These are phyloP conservation scores for Phaedon cochleariae DNA, from an alignment of 2,888 invertebrate genomes.

Conservation along the genomic window DNA sequence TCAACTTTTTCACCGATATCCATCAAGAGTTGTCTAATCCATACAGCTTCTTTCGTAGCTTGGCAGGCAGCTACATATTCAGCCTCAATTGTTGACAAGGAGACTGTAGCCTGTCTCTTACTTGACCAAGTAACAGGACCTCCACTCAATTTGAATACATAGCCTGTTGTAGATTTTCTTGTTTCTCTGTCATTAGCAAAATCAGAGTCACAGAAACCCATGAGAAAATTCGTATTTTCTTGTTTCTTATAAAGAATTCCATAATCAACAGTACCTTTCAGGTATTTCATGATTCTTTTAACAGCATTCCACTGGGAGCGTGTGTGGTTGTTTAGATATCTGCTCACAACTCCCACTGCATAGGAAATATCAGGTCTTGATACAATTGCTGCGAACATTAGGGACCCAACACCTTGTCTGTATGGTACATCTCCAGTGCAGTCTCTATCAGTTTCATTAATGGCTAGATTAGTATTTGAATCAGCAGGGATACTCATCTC, in stretches of 20 bases:
- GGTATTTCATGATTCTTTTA: constrained; percentile 14
- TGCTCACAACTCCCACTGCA: constrained; percentile 14
- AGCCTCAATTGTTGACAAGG: constrained; percentile 45
- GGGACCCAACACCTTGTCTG: constrained; percentile 18
- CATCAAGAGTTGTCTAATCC: constrained; percentile 22
- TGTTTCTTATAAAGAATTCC: constrained; percentile 1
- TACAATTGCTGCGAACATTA: constrained; percentile 13
- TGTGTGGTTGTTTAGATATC: constrained; percentile 15
- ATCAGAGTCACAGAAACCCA: constrained; percentile 14
- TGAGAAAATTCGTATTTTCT: background rate
- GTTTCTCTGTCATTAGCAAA: constrained; percentile 23
- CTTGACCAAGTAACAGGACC: constrained; percentile 32
- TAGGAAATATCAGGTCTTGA: constrained; percentile 13
- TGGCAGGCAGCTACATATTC: constrained; percentile 43
- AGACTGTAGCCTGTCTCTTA: background rate
- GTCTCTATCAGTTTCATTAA: background rate
- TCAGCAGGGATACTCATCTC: constrained; percentile 16
- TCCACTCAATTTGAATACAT: constrained; percentile 34
- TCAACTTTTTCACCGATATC: constrained; percentile 17
- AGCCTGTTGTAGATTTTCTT: constrained; percentile 43
- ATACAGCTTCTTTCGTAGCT: constrained; percentile 39
- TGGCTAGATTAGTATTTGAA: background rate
- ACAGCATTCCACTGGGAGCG: constrained; percentile 20
- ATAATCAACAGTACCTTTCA: constrained; percentile 10
- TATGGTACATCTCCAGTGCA: constrained; percentile 18